phyloP scores from a whole-genome alignment of 2,797 vertebrate species.

The Anguilla pacifica region DNA sequence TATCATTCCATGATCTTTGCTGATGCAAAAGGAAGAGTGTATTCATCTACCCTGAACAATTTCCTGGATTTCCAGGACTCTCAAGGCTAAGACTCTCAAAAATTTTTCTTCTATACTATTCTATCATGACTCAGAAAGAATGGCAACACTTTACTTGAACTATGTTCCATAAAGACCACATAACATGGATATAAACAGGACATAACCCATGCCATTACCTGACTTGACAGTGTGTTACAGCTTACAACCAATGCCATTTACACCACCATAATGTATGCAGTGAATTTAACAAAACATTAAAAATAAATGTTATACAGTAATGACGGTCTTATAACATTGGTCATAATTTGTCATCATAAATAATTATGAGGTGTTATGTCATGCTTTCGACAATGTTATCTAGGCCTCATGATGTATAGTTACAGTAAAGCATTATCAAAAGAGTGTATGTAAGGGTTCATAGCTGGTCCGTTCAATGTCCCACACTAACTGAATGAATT shows the following conservation, averaged over 20 bases:
- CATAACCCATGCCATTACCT: background rate
- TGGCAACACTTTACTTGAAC: background rate
- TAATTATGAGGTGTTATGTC: background rate
- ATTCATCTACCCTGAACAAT: background rate
- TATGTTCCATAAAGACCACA: background rate
- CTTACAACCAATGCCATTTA: background rate
- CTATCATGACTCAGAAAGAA: background rate
- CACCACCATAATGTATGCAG: background rate
- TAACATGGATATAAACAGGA: background rate
- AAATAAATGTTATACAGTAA: background rate
- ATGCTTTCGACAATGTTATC: background rate
- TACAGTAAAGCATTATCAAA: background rate
- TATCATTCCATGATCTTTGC: background rate
- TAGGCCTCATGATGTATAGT: background rate
- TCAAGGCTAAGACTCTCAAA: background rate
- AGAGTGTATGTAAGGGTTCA: conserved; percentile 17
- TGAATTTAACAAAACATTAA: background rate
- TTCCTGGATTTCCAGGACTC: background rate
- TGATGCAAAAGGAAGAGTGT: background rate
- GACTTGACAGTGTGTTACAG: background rate
- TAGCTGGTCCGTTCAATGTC: background rate
- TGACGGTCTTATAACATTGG: background rate
- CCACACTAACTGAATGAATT: background rate
- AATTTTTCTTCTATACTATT: too few species aligned
- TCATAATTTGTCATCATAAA: background rate